These are phyloP conservation scores for Sinocyclocheilus grahami DNA, from an alignment of 2,113 vertebrate species.

Conservation along the genomic window DNA sequence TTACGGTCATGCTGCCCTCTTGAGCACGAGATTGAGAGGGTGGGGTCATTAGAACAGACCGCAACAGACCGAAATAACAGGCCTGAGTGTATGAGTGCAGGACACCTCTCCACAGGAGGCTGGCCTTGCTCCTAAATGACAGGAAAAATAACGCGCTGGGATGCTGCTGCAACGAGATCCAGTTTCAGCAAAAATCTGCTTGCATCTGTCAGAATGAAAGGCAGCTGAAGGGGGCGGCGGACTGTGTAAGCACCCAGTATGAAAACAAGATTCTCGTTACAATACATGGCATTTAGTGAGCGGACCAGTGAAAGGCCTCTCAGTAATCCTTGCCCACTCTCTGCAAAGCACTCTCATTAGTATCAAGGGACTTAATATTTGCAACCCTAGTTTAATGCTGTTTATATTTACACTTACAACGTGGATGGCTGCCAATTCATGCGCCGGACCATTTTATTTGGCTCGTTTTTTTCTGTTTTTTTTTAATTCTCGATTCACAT, in stretches of 20 bases:
- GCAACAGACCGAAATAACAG: conserved; percentile 24
- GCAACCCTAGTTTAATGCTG: conserved; percentile 50
- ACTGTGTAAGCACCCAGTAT: conserved; percentile 76
- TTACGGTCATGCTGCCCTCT: conserved; percentile 58
- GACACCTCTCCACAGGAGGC: conserved; percentile 58
- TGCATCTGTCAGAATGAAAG: conserved; percentile 74
- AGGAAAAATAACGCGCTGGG: conserved; percentile 68
- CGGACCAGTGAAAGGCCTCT: conserved; percentile 62
- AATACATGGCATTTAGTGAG: conserved; percentile 73
- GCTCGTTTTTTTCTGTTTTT: neutral
- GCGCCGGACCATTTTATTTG: conserved; percentile 4
- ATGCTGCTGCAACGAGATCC: conserved; percentile 62
- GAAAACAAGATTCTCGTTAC: conserved; percentile 78
- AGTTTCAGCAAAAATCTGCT: conserved; percentile 79
- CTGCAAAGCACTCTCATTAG: conserved; percentile 65
- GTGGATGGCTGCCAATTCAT: conserved; percentile 41
- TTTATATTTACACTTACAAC: conserved; percentile 56
- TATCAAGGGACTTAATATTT: conserved; percentile 63
- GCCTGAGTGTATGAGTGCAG: conserved; percentile 47
- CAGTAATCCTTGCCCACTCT: conserved; percentile 27
- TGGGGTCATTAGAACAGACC: conserved; percentile 4
- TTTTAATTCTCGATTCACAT: conserved; percentile 1
- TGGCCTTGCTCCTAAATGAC: conserved; percentile 74
- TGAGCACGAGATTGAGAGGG: conserved; percentile 11
- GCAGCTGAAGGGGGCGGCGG: conserved; percentile 62